phyloP scores from a whole-genome alignment of 2,113 vertebrate species.

The Sapajus apella region DNA sequence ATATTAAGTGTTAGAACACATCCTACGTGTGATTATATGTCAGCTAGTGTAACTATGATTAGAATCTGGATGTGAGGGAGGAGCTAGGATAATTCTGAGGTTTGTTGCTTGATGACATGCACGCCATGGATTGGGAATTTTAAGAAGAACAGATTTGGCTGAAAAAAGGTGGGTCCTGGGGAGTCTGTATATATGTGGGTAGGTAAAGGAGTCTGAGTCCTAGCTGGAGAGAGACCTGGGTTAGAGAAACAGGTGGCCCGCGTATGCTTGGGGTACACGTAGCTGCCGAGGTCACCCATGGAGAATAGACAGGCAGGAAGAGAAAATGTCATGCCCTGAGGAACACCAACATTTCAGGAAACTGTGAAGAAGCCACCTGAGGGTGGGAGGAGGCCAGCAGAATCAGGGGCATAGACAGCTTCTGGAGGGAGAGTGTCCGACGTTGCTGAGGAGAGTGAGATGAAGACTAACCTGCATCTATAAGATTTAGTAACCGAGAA shows the following conservation, averaged over 20 bases:
- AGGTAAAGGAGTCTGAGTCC: background rate
- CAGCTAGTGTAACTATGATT: background rate
- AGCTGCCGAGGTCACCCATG: slow-evolving; percentile 29
- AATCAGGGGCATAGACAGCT: background rate
- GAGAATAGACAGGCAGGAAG: background rate
- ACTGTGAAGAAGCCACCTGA: background rate
- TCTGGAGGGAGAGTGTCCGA: background rate
- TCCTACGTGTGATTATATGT: background rate
- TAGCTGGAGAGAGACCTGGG: background rate
- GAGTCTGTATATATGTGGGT: background rate
- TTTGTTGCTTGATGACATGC: background rate
- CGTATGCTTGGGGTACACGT: background rate
- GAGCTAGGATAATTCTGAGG: background rate
- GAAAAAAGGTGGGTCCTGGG: background rate
- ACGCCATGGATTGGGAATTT: background rate
- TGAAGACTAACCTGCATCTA: background rate
- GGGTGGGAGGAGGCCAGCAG: background rate
- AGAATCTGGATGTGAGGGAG: background rate
- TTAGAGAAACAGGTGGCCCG: background rate
- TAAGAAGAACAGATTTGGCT: background rate
- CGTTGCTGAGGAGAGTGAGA: background rate
- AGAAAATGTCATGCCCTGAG: slow-evolving; percentile 10
- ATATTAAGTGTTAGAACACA: background rate
- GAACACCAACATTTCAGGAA: background rate
- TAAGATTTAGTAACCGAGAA: background rate